These are phyloP conservation scores for Propithecus perrieri DNA, from an alignment of 2,797 vertebrate genomes.

Conservation along the genomic window DNA sequence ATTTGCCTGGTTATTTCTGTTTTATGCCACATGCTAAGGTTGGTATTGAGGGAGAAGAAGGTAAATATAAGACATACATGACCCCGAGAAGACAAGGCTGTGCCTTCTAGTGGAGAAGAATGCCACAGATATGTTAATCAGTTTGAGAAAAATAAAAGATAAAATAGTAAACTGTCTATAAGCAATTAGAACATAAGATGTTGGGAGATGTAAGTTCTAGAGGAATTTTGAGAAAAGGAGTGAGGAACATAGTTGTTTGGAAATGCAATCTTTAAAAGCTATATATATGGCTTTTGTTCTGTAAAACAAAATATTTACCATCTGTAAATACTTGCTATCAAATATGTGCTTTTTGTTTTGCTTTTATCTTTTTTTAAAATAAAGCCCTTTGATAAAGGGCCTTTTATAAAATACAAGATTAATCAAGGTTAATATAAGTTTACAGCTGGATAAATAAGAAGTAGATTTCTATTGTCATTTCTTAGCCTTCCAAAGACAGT, in stretches of 20 bases:
- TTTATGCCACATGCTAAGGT: not conserved
- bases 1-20: slow-evolving; percentile 37
- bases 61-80: not conserved
- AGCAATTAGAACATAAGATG: not conserved
- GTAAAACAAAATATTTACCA: not conserved
- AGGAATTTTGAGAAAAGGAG: slow-evolving; percentile 9
- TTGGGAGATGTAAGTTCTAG: not conserved
- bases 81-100: not conserved
- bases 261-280: not conserved
- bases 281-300: slow-evolving; percentile 33
- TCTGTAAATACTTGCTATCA: slow-evolving; percentile 13
- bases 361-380: not conserved
- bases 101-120: not conserved
- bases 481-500: slow-evolving; percentile 35
- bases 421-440: slow-evolving; percentile 7
- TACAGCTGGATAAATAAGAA: slow-evolving; percentile 43
- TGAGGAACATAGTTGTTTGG: not conserved
- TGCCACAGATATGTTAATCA: not conserved
- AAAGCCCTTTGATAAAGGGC: not conserved
- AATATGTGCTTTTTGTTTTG: slow-evolving; percentile 14
- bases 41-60: slow-evolving; percentile 13
- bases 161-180: not conserved
- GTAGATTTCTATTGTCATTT: slow-evolving; percentile 31
- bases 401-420: slow-evolving; percentile 30
- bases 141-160: slow-evolving; percentile 3